These are phyloP conservation scores for Pheucticus melanocephalus DNA, from an alignment of 2,113 vertebrate species.

Conservation along the genomic window DNA sequence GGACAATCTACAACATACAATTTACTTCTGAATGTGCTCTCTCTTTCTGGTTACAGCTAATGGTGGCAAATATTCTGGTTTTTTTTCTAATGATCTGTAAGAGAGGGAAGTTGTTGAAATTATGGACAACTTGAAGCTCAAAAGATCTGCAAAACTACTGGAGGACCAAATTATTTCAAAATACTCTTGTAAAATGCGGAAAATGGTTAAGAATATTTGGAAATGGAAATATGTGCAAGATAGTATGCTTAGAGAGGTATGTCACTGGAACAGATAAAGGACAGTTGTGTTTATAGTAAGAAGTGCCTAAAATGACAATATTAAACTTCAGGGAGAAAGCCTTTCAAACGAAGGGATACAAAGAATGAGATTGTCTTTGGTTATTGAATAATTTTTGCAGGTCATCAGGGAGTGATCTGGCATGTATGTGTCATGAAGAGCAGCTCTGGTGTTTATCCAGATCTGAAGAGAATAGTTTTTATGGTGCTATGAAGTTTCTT, in stretches of 20 bases:
- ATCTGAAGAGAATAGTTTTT: neutral
- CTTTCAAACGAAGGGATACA: neutral
- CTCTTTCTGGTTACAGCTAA: neutral
- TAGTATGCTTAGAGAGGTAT: neutral
- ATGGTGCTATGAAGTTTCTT: neutral
- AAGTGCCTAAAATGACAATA: neutral
- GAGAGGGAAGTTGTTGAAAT: neutral
- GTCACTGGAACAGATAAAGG: neutral
- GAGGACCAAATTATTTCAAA: neutral
- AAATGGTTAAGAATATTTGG: neutral
- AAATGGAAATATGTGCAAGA: neutral
- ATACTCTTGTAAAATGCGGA: neutral
- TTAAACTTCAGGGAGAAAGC: neutral
- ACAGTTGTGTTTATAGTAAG: neutral
- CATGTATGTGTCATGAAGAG: neutral
- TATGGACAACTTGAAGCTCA: neutral
- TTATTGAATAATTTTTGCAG: neutral
- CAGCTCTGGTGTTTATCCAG: neutral
- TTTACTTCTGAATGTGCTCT: neutral
- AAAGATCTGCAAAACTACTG: neutral
- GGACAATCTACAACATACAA: neutral
- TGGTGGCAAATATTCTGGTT: neutral
- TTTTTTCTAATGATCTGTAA: neutral
- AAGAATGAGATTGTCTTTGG: neutral
- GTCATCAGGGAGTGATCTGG: neutral